A percentile compares a stretch with the other conserved stretches of the same genome.
Evolutionary conservation across 2,113 vertebrate species (phyloP).

Genomic region (Urocynchramus pylzowi): DNA sequence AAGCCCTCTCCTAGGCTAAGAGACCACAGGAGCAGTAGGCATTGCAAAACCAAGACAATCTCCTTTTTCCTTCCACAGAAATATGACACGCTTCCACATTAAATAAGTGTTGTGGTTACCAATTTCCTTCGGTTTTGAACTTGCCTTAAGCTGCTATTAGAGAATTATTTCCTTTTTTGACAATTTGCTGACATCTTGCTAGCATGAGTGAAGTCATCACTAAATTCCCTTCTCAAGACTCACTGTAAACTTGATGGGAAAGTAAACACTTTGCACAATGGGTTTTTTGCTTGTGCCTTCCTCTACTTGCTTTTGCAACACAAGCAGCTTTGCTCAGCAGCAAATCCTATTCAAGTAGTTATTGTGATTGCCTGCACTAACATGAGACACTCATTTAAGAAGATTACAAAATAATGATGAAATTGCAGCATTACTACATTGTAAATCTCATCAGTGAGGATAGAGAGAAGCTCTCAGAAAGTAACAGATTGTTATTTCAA

Average conservation of each 20-base stretch:
- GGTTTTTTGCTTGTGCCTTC: neutral
- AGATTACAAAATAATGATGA: slow-evolving; percentile 67
- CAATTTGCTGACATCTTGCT: neutral
- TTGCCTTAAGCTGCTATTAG: neutral
- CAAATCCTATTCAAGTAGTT: slow-evolving; percentile 44
- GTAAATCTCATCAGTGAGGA: slow-evolving; percentile 24
- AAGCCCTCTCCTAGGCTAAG: neutral
- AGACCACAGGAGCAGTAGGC: accelerated
- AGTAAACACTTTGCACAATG: slow-evolving; percentile 26
- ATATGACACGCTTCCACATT: neutral
- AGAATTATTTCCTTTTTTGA: slow-evolving; percentile 10
- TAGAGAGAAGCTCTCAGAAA: neutral
- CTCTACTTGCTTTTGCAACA: slow-evolving; percentile 38
- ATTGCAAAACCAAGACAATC: accelerated
- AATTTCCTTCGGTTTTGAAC: neutral
- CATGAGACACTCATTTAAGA: slow-evolving; percentile 52
- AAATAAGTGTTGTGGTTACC: neutral
- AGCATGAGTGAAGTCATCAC: neutral
- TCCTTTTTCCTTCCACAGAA: neutral
- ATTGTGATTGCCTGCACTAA: slow-evolving; percentile 44
- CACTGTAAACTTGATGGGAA: neutral
- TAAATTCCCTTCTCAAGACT: slow-evolving; percentile 14
- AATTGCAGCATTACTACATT: slow-evolving; percentile 39
- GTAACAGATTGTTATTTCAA: neutral
- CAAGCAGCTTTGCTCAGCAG: slow-evolving; percentile 36